Percentiles rank a stretch among this genome's conserved stretches.
Evolutionary conservation across 2,888 invertebrate genomes (phyloP).

Genomic region (Sphaerophoria taeniata): DNA sequence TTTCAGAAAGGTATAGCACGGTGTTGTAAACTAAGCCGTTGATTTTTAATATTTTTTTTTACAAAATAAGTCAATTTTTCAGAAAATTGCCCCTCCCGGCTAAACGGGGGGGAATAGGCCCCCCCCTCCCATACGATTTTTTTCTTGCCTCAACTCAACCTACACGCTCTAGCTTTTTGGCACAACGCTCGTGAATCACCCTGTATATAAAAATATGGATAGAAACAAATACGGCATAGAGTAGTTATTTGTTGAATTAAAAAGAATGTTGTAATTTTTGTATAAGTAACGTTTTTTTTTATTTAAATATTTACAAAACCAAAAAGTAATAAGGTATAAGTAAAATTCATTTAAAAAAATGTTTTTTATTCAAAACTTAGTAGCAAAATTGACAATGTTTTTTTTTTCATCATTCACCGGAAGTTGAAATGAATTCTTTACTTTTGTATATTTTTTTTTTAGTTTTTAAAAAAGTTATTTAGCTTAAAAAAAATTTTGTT

Average conservation of each 20-base stretch:
- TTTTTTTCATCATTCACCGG: constrained; percentile 24
- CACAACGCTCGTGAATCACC: no score
- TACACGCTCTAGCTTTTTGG: no score
- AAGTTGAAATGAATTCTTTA: background rate
- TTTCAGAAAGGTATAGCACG: no score
- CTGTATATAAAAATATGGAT: constrained; percentile 51
- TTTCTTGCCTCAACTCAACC: no score
- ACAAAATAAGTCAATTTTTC: no score
- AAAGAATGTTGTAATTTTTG: constrained; percentile 58
- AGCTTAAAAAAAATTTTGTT: constrained; percentile 62
- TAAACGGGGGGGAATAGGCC: no score
- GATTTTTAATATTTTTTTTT: no score
- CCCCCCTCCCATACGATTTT: no score
- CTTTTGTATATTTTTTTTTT: constrained; percentile 25
- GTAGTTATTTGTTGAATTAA: constrained; percentile 25
- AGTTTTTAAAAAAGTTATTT: constrained; percentile 38
- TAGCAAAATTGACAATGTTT: constrained; percentile 67
- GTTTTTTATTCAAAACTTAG: constrained; percentile 58
- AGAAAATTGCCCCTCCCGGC: no score
- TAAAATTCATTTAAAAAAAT: constrained; percentile 62
- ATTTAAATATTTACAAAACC: constrained; percentile 65
- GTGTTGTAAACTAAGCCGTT: no score
- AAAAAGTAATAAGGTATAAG: constrained; percentile 74
- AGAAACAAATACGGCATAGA: constrained; percentile 74
- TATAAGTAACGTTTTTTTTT: constrained; percentile 30